Percentiles rank a stretch among this genome's conserved stretches.
phyloP scores from a whole-genome alignment of 2,113 vertebrate species.

The Bungarus multicinctus region DNA sequence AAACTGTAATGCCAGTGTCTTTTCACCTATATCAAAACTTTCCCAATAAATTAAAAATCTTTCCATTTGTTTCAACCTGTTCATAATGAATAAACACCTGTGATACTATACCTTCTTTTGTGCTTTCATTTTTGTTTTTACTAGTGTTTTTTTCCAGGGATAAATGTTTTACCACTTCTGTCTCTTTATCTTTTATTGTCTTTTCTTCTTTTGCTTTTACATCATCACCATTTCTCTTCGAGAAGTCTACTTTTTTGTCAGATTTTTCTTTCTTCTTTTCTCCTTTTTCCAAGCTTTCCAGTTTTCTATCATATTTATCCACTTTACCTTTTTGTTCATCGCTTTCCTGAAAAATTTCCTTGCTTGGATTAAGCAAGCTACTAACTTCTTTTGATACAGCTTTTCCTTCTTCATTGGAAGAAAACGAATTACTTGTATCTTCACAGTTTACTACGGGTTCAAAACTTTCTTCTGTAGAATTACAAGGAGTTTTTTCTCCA shows the following conservation, averaged over 20 bases:
- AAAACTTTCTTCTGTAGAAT: conserved; percentile 61
- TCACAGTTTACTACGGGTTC: conserved; percentile 70
- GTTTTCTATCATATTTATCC: conserved; percentile 73
- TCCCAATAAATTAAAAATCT: not conserved
- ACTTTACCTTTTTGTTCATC: conserved; percentile 71
- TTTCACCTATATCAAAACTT: not conserved
- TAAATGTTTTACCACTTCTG: conserved; percentile 51
- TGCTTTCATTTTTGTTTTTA: conserved; percentile 79
- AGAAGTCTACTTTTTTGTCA: conserved; percentile 71
- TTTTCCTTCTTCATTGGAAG: conserved; percentile 69
- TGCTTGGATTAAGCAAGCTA: conserved; percentile 50
- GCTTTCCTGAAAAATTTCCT: conserved; percentile 69
- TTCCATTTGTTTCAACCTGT: not conserved
- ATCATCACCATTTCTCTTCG: conserved; percentile 65
- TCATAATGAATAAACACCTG: not conserved
- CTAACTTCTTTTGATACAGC: conserved; percentile 61
- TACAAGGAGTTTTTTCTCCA: conserved; percentile 68
- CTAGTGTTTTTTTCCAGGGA: conserved; percentile 74
- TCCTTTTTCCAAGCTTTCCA: conserved; percentile 66
- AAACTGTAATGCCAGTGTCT: not conserved
- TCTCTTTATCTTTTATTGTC: conserved; percentile 62
- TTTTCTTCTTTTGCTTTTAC: conserved; percentile 70
- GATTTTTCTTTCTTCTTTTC: conserved; percentile 74
- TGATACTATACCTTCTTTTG: conserved; percentile 83
- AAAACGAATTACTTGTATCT: conserved; percentile 64